Percentiles rank a stretch among this genome's conserved stretches.
These are phyloP conservation scores for Arenaria interpres DNA, from an alignment of 2,113 vertebrate genomes.

Conservation along the genomic window DNA sequence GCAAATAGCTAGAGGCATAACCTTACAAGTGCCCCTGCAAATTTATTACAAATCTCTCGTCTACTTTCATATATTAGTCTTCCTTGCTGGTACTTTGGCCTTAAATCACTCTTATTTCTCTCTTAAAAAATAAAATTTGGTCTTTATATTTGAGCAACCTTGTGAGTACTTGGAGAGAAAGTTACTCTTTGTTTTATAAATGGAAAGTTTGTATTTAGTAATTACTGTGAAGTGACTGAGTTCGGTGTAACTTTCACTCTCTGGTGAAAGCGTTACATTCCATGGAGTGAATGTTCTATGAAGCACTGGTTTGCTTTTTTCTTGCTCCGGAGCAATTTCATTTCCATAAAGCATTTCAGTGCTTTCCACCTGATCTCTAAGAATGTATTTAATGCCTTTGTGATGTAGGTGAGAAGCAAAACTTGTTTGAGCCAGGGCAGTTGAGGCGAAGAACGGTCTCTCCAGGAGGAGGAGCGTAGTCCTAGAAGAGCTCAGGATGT, in stretches of 20 bases:
- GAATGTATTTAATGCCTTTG: constrained; percentile 27
- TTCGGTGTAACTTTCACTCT: neutral
- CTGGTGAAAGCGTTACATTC: neutral
- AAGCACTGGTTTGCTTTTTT: neutral
- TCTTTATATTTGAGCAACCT: constrained; percentile 32
- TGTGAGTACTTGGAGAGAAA: constrained; percentile 44
- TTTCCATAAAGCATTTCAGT: neutral
- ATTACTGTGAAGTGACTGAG: neutral
- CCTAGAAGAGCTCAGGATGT: neutral
- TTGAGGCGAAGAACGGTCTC: neutral
- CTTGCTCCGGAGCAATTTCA: neutral
- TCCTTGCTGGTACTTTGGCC: constrained; percentile 63
- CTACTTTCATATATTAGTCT: constrained; percentile 51
- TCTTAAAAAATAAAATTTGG: constrained; percentile 31
- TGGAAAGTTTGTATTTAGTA: neutral
- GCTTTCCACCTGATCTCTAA: neutral
- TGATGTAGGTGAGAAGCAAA: neutral
- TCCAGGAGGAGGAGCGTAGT: neutral
- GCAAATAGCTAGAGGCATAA: constrained; percentile 51
- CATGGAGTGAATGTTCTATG: neutral
- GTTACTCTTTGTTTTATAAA: neutral
- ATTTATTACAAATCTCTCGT: constrained; percentile 26
- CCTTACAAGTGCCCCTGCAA: constrained; percentile 66
- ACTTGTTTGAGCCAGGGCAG: neutral
- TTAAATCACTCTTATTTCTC: constrained; percentile 55